Conservation (phyloP, 2,113 vertebrate species). For the Tragelaphus strepsiceros region DNA sequence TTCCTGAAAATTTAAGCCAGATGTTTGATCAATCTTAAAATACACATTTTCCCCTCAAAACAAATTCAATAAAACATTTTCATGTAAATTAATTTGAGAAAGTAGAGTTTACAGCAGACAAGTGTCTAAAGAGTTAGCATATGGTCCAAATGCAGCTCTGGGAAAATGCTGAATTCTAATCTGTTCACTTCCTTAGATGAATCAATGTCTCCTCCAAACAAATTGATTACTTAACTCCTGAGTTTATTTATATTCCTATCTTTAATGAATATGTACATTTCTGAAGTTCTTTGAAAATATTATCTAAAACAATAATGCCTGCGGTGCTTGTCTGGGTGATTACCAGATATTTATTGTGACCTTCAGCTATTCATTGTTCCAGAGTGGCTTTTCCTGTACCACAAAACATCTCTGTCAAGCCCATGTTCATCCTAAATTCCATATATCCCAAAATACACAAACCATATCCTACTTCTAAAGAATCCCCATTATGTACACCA, state of each 20-base stretch:
- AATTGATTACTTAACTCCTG: slow-evolving; percentile 5
- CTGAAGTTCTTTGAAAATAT: slow-evolving; percentile 20
- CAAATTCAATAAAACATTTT: slow-evolving; percentile 60
- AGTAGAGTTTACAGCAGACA: slow-evolving; percentile 49
- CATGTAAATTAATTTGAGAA: slow-evolving; percentile 51
- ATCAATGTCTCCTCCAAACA: slow-evolving; percentile 19
- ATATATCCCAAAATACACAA: background rate
- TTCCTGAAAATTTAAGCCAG: slow-evolving; percentile 51
- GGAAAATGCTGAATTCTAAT: slow-evolving; percentile 48
- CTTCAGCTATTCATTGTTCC: background rate
- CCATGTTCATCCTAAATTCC: background rate
- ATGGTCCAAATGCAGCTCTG: slow-evolving; percentile 53
- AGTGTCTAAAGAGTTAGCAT: slow-evolving; percentile 59
- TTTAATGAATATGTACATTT: background rate
- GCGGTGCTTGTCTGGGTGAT: background rate
- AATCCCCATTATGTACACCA: background rate
- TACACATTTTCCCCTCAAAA: slow-evolving; percentile 3
- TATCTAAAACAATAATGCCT: background rate
- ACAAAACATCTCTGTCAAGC: background rate
- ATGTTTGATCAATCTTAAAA: slow-evolving; percentile 54
- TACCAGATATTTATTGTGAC: background rate
- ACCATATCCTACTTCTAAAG: background rate
- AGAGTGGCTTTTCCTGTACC: background rate
- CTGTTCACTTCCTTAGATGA: slow-evolving; percentile 17
- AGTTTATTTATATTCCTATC: background rate